phyloP scores from a whole-genome alignment of 2,888 invertebrate species.

The Heteromurus nitidus region DNA sequence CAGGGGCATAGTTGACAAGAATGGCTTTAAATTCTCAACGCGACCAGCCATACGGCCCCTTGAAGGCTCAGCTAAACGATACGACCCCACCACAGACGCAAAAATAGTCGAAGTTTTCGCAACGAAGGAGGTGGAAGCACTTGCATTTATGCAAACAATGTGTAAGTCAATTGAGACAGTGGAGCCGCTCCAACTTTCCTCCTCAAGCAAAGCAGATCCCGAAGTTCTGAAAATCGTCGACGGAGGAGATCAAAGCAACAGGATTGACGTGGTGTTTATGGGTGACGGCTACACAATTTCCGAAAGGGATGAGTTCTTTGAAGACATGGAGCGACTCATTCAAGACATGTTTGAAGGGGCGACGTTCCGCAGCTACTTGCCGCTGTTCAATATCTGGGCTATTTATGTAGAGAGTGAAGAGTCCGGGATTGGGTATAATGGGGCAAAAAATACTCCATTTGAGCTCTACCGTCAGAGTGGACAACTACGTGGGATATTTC shows the following conservation, averaged over 20 bases:
- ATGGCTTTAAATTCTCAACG: constrained; percentile 43
- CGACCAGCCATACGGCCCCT: constrained; percentile 51
- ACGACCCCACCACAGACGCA: constrained; percentile 38
- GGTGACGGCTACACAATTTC: constrained; percentile 67
- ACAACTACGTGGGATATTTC: constrained; percentile 69
- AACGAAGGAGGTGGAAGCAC: constrained; percentile 25
- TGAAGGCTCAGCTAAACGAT: constrained; percentile 3
- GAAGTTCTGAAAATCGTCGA: constrained; percentile 67
- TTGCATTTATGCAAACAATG: constrained; percentile 57
- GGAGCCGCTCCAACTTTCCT: background rate
- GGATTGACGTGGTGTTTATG: constrained; percentile 73
- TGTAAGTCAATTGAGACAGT: constrained; percentile 53
- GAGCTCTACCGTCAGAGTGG: constrained; percentile 64
- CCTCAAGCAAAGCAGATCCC: background rate
- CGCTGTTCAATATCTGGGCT: constrained; percentile 72
- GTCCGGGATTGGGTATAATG: constrained; percentile 71
- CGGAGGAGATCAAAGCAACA: constrained; percentile 63
- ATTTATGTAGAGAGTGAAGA: constrained; percentile 67
- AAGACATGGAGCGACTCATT: constrained; percentile 66
- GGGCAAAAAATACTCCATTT: constrained; percentile 68
- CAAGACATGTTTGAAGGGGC: constrained; percentile 70
- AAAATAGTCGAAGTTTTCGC: constrained; percentile 67
- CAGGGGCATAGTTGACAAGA: constrained; percentile 54
- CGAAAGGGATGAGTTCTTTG: constrained; percentile 62
- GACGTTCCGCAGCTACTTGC: constrained; percentile 68